These are phyloP conservation scores for Muscicapa comitata DNA, from an alignment of 2,797 vertebrate species.

Conservation along the genomic window DNA sequence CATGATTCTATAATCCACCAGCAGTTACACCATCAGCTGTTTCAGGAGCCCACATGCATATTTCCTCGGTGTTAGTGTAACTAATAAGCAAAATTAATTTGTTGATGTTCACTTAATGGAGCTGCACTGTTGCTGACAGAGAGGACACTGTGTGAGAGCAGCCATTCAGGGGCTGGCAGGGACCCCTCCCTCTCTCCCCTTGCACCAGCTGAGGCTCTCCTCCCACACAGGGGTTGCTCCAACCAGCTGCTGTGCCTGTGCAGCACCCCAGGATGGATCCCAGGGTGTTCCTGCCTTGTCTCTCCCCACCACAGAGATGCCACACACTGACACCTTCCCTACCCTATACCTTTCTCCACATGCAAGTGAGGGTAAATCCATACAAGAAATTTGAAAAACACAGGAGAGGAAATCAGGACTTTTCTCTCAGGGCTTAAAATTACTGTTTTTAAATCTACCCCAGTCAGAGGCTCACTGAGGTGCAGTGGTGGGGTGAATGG, in stretches of 20 bases:
- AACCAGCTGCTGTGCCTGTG: background rate
- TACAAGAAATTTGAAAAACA: background rate
- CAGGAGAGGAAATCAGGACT: background rate
- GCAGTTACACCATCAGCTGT: background rate
- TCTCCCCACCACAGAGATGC: rapidly evolving
- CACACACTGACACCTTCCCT: background rate
- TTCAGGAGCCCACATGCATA: background rate
- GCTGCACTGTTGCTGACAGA: background rate
- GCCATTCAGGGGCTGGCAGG: background rate
- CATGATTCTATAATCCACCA: background rate
- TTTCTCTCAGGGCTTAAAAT: background rate
- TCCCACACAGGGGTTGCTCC: background rate
- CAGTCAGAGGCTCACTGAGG: background rate
- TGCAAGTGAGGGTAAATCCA: background rate
- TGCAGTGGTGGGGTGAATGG: background rate
- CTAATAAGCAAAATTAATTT: background rate
- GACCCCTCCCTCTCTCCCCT: background rate
- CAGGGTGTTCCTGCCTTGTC: background rate
- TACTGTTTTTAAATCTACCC: background rate
- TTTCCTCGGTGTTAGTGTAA: background rate
- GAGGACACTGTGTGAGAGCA: background rate
- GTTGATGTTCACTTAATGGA: background rate
- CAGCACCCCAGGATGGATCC: background rate
- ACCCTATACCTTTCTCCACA: rapidly evolving
- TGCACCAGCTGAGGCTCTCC: background rate